Evolutionary conservation across 2,113 vertebrate species (phyloP), one percentile per base, ranked within the genome.

Genomic region (Strix aluco): DNA sequence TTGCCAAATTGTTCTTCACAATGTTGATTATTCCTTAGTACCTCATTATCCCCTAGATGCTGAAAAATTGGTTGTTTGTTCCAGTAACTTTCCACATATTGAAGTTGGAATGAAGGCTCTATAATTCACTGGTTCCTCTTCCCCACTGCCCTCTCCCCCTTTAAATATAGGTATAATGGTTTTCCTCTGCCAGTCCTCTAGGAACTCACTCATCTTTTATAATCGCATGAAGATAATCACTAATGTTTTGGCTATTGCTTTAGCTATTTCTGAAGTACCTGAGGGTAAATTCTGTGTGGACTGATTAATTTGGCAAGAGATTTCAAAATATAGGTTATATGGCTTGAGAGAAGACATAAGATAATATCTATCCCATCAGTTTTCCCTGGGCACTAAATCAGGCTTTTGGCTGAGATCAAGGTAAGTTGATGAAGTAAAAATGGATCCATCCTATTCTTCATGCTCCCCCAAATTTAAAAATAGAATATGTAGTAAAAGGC

Each of bases 201-300:
- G 74, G 62, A 94, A 51, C 17, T 67, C n/a, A 22, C 23, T 79
- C 81, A 59, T 93, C 55, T 75, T 95, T 70, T 87, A 21, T 54
- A 79, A 84, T 51, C 32, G 46, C 9, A 4, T 75, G 27, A 93
- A 82, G 49, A 51, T 52, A 80, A 73, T 86, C 79, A 73, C 54
- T 75, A 52, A 75, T 10, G 46, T 81, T 93, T 88, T 72, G 40
- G 49, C 70, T 92, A 34, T 90, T 93, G 62, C 74, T 94, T 92
- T 82, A 85, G 38, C 42, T 88, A 36, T 66, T 94, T 90, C 63
- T 93, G 40, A 94, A 78, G 51, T 70, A 90, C 67, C 63, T 85
- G 29, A 83, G 51, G 51, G 36, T 83, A 83, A 83, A 92, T 66
- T 82, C n/a, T 7, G 13, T 81, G 46, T 3, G 1, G 46, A 88